Base-by-base conservation (phyloP, 1,140 invertebrate genomes). In the Tetranychus urticae region DNA sequence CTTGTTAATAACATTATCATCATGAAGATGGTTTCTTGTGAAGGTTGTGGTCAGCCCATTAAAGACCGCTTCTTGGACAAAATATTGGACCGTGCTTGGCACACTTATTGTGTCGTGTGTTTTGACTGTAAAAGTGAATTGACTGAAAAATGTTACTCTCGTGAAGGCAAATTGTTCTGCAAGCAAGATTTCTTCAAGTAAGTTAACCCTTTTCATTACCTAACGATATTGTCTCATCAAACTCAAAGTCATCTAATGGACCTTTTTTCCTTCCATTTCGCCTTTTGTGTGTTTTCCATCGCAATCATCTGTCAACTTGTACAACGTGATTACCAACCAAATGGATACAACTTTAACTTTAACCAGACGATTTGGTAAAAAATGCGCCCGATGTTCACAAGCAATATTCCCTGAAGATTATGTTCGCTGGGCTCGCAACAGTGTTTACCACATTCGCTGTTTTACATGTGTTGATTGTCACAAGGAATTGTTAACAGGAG, bases 401-500 rank as follows among this genome's bases (percentile, higher is more conserved):
- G 92, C 91, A 58, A 97, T 97, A 66, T 88, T 86, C 55, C 92
- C 92, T 35, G 88, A 83, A 69, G 94, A 97, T 76, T 79, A 97
- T 70, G 92, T 97, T 67, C 77, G 93, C 64, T 87, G 93, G 75
- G 89, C 90, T 37, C 77, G 88, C 66, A 88, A 93, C 77, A 90
- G 92, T 78, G 89, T 97, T 70, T 98, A 92, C 78, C 94, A 98
- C 74, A 80, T 97, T 67, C 92, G 93, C 74, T 97, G 94, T 76
- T 97, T 97, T 78, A 91, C 88, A 65, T 97, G 94, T 75, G 81
- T 89, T 70, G 86, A 96, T 62, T 98, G 94, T 76, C 81, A 88
- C 68, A 92, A 93, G 74, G 86, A 96, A 76, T 80, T 97, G 69
- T 90, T 86, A 63, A 97, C 93, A 2, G 93, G 90, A 55, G 92